phyloP scores from a whole-genome alignment of 2,888 invertebrate genomes.

The Pseudococcus jackbeardsleyi region DNA sequence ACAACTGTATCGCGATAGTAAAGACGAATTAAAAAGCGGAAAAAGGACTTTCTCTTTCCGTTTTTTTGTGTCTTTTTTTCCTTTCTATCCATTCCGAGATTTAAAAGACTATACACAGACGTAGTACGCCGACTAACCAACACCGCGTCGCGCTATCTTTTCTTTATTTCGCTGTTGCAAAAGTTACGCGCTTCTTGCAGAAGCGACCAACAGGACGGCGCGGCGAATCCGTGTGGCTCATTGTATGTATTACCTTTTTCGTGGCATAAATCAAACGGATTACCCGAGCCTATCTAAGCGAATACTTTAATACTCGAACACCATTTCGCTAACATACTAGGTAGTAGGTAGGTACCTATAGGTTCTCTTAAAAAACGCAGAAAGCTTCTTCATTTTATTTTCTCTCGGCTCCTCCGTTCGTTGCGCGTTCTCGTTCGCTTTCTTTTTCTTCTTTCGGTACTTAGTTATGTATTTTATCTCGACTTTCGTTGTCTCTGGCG shows the following conservation, averaged over 20 bases:
- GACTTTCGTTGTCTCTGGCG: not conserved
- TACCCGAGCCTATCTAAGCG: not conserved
- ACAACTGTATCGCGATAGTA: slow-evolving; percentile 10
- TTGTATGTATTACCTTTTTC: slow-evolving; percentile 33
- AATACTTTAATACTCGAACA: slow-evolving; percentile 22
- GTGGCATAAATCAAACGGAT: slow-evolving; percentile 34
- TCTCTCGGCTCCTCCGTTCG: not conserved
- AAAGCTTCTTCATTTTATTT: not conserved
- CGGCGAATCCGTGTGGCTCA: not conserved
- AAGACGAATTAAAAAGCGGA: slow-evolving; percentile 40
- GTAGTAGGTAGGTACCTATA: too few species aligned
- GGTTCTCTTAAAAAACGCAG: not conserved
- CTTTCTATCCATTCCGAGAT: slow-evolving; percentile 7
- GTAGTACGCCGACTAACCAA: not conserved
- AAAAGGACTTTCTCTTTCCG: slow-evolving; percentile 24
- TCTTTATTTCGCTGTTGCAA: not conserved
- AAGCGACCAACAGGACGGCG: too few species aligned
- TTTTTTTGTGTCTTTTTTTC: not conserved
- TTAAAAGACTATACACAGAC: slow-evolving; percentile 2
- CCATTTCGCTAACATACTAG: slow-evolving; percentile 43
- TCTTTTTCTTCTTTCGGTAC: not conserved
- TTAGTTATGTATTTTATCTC: not conserved
- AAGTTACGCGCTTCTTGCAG: not conserved
- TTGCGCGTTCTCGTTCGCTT: not conserved
- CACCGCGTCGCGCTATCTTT: not conserved